phyloP scores from a whole-genome alignment of 2,888 invertebrate species.

The Electrophaes corylata region DNA sequence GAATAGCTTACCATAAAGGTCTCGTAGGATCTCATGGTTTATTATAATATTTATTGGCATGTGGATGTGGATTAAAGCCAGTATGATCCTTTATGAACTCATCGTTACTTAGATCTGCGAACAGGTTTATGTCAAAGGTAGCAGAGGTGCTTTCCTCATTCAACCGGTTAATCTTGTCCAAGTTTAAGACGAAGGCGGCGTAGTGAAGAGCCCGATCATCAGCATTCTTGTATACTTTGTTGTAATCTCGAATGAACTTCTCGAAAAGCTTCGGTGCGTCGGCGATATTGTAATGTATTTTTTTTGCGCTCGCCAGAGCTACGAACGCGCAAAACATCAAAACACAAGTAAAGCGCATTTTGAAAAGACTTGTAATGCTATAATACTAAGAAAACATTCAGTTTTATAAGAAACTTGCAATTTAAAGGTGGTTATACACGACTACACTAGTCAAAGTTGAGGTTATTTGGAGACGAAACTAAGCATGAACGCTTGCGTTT shows the following conservation, averaged over 20 bases:
- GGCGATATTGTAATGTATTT: slow-evolving; percentile 21
- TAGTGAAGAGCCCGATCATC: slow-evolving; percentile 44
- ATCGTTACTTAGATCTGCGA: background rate
- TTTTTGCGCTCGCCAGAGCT: background rate
- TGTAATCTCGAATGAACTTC: slow-evolving; percentile 43
- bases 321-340: background rate
- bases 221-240: slow-evolving; percentile 44
- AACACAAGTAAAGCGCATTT: background rate
- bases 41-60: no score
- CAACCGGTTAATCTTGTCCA: slow-evolving; percentile 19
- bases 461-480: no score
- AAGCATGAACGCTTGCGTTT: no score
- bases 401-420: no score
- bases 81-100: background rate
- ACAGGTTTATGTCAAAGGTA: slow-evolving; percentile 18
- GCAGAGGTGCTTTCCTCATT: background rate
- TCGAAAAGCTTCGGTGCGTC: slow-evolving; percentile 46
- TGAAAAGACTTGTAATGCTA: background rate
- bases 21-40: no score
- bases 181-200: slow-evolving; percentile 36
- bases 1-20: no score
- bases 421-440: no score
- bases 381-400: no score
- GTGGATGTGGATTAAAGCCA: background rate
- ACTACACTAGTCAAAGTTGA: no score